Conservation (phyloP, 2,888 invertebrate genomes). For the Syritta pipiens region DNA sequence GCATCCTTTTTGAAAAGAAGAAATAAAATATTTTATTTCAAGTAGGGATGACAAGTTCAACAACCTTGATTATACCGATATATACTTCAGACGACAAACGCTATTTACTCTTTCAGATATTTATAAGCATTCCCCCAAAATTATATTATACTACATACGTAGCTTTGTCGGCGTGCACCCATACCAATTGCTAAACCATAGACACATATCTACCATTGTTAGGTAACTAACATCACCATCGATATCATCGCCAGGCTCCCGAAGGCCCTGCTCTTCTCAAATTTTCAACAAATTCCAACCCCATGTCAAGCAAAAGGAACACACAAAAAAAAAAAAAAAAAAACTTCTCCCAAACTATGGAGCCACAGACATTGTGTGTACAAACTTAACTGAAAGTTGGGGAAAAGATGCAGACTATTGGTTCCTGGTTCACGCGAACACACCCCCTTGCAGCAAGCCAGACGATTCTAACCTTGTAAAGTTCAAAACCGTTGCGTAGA, state of each 20-base stretch:
- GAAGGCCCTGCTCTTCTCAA: conserved; percentile 50
- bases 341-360: conserved; percentile 44
- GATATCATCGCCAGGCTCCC: conserved; percentile 57
- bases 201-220: conserved; percentile 65
- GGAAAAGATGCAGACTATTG: conserved; percentile 63
- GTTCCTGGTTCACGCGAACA: conserved; percentile 42
- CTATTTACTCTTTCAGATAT: conserved; percentile 61
- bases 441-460: conserved; percentile 49
- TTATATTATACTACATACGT: conserved; percentile 56
- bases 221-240: conserved; percentile 67
- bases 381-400: conserved; percentile 51
- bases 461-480: conserved; percentile 25
- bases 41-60: conserved; percentile 53
- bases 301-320: conserved; percentile 42
- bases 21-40: conserved; percentile 33
- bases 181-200: conserved; percentile 58
- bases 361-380: conserved; percentile 53
- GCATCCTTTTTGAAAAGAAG: background rate
- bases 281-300: conserved; percentile 52
- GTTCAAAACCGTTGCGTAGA: conserved; percentile 2
- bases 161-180: conserved; percentile 66
- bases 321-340: conserved; percentile 39
- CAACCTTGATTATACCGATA: conserved; percentile 53
- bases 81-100: conserved; percentile 49
- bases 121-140: conserved; percentile 64